phyloP scores from a whole-genome alignment of 1,140 invertebrate species.

The Zaprionus davidi region DNA sequence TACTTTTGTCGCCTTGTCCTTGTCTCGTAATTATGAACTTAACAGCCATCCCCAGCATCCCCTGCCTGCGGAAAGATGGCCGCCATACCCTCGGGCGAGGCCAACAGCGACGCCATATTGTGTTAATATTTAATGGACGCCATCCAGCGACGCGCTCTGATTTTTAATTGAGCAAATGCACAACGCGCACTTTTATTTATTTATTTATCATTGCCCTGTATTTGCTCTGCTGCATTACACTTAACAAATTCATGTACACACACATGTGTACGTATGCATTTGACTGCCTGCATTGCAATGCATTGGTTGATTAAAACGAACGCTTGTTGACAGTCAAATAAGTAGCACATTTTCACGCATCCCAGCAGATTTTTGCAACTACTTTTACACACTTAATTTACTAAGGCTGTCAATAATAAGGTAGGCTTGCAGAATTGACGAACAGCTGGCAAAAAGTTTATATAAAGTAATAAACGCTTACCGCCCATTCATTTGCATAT shows the following conservation, averaged over 20 bases:
- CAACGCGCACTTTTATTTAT: conserved; percentile 28
- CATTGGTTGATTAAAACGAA: conserved; percentile 17
- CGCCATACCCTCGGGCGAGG: conserved; percentile 1
- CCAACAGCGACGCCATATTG: conserved; percentile 36
- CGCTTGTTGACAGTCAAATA: conserved; percentile 15
- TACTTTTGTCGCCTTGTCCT: conserved; percentile 47
- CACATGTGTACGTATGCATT: background rate
- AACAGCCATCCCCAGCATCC: conserved; percentile 38
- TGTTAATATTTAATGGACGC: conserved; percentile 51
- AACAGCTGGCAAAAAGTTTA: conserved; percentile 56
- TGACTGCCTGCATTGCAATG: conserved; percentile 2
- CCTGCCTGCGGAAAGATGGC: conserved; percentile 23
- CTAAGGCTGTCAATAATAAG: conserved; percentile 10
- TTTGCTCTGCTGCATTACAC: conserved; percentile 19
- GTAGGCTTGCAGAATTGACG: background rate
- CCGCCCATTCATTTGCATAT: conserved; percentile 67
- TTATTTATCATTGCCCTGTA: conserved; percentile 16
- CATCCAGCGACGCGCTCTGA: conserved; percentile 29
- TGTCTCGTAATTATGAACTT: conserved; percentile 59
- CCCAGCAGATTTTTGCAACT: background rate
- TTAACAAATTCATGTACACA: conserved; percentile 4
- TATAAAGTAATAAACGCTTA: conserved; percentile 63
- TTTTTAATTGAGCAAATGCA: conserved; percentile 55
- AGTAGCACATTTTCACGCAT: conserved; percentile 7
- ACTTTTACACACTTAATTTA: conserved; percentile 27